A percentile compares a stretch with the other conserved stretches of the same genome.
Evolutionary conservation across 2,113 vertebrate genomes (phyloP).

Genomic region (Stomatorhinus ivindoensis): DNA sequence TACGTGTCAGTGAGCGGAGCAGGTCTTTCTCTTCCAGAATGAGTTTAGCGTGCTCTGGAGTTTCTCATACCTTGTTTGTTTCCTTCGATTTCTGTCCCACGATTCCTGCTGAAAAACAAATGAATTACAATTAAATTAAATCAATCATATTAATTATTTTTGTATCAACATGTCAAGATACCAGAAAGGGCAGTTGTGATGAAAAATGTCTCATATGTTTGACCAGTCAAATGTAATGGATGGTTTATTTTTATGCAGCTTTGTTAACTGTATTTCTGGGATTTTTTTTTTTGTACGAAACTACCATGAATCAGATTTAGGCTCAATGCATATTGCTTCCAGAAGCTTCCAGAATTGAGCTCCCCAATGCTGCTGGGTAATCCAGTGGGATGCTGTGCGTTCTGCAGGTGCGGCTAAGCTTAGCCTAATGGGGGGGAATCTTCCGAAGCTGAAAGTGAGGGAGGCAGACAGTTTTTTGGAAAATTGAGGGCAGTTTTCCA

Average conservation of each 20-base stretch:
- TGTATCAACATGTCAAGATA: background rate
- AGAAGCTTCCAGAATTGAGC: background rate
- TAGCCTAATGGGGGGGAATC: no score
- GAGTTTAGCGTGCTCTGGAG: background rate
- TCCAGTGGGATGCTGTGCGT: background rate
- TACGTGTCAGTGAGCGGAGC: slow-evolving; percentile 33
- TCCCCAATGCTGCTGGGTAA: background rate
- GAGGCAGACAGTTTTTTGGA: background rate
- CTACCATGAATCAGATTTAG: background rate
- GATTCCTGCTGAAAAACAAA: background rate
- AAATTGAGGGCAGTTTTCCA: background rate
- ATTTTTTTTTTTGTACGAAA: background rate
- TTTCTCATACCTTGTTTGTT: background rate
- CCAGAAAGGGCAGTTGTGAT: background rate
- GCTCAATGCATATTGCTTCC: background rate
- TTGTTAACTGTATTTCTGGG: background rate
- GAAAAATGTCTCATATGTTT: no score
- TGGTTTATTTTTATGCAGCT: background rate
- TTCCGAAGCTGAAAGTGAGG: background rate
- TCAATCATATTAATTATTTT: background rate
- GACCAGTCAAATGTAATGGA: background rate
- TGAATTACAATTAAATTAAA: background rate
- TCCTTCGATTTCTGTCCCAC: background rate
- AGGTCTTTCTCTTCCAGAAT: slow-evolving; percentile 24
- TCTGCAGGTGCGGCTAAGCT: background rate